A percentile compares a stretch with the other conserved stretches of the same genome.
Evolutionary conservation across 2,888 invertebrate species (phyloP).

Genomic region (Malacosoma neustria): DNA sequence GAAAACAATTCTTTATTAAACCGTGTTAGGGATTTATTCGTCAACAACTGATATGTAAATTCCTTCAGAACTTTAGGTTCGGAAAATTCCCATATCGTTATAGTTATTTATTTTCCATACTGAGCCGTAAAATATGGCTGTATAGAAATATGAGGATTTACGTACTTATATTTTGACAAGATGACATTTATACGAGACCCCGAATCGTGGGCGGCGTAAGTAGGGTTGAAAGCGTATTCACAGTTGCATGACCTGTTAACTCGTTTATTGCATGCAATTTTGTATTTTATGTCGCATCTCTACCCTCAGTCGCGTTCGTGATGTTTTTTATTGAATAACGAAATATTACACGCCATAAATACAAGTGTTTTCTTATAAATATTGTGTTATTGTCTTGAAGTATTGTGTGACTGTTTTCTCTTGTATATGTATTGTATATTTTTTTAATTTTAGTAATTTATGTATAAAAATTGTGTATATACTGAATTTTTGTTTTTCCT

Average conservation of each 20-base stretch:
- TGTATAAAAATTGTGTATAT: too few species aligned
- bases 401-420: too few species aligned
- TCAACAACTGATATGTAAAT: conserved; percentile 71
- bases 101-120: conserved; percentile 69
- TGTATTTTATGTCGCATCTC: conserved; percentile 27
- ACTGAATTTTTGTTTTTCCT: too few species aligned
- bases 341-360: neutral
- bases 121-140: conserved; percentile 65
- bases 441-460: too few species aligned
- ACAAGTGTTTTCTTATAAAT: too few species aligned
- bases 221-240: conserved; percentile 21
- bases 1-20: conserved; percentile 26
- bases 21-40: conserved; percentile 50
- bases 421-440: too few species aligned
- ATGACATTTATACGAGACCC: conserved; percentile 61
- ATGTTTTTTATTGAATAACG: conserved; percentile 1
- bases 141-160: conserved; percentile 69
- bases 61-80: conserved; percentile 52
- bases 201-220: conserved; percentile 12
- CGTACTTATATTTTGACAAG: conserved; percentile 63
- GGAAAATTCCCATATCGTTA: conserved; percentile 64
- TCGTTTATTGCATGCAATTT: conserved; percentile 43
- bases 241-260: conserved; percentile 38
- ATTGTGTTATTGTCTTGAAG: too few species aligned
- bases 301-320: conserved; percentile 4